Evolutionary conservation across 2,113 vertebrate genomes (phyloP).

Genomic region (Callospermophilus lateralis): DNA sequence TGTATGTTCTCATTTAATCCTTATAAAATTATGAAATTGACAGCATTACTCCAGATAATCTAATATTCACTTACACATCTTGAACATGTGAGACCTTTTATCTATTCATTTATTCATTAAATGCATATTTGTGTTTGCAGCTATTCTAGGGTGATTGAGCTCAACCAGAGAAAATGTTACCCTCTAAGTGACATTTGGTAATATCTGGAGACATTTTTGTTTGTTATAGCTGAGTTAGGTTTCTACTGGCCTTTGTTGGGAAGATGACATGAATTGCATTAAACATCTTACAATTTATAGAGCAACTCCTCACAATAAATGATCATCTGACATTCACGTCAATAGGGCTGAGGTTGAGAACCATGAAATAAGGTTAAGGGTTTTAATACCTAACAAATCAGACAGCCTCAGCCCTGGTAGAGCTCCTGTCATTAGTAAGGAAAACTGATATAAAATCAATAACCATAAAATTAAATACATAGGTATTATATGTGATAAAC

Average conservation of each 20-base stretch:
- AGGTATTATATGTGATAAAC: background rate
- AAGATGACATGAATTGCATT: background rate
- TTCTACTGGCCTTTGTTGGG: background rate
- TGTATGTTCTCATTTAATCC: background rate
- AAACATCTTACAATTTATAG: background rate
- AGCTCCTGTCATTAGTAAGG: background rate
- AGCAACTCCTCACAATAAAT: background rate
- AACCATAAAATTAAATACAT: conserved; percentile 27
- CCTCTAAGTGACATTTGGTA: background rate
- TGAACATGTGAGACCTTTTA: background rate
- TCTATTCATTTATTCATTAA: conserved; percentile 6
- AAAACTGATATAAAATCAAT: conserved; percentile 28
- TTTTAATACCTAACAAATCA: background rate
- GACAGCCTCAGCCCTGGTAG: background rate
- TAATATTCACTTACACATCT: background rate
- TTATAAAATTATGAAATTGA: background rate
- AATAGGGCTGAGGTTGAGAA: background rate
- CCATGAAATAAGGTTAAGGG: background rate
- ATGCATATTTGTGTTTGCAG: background rate
- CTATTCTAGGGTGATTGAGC: background rate
- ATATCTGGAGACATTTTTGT: background rate
- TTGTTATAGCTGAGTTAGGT: background rate
- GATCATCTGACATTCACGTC: background rate
- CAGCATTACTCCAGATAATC: background rate
- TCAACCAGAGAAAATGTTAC: background rate